A percentile compares a stretch with the other conserved stretches of the same genome.
Evolutionary conservation across 2,797 vertebrate genomes (phyloP).

Genomic region (Anableps anableps): DNA sequence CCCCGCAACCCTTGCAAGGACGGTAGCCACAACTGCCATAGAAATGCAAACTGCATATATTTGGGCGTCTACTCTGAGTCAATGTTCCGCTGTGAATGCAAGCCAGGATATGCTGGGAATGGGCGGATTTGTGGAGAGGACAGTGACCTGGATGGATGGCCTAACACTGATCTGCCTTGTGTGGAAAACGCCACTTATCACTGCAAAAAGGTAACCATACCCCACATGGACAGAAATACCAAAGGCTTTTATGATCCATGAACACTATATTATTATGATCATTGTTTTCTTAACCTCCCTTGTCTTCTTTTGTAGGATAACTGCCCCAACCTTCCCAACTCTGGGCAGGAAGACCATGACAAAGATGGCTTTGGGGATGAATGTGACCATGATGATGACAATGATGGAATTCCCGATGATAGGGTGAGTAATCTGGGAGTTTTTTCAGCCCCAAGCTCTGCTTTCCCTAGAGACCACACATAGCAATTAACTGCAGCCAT

Average conservation of each 20-base stretch:
- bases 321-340: constrained; percentile 97
- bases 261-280: constrained; percentile 43
- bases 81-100: constrained; percentile 98
- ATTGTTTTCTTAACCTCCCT: constrained; percentile 53
- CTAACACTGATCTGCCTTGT: constrained; percentile 90
- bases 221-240: constrained; percentile 35
- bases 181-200: constrained; percentile 99
- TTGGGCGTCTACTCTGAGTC: constrained; percentile 93
- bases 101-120: constrained; percentile 97
- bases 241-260: constrained; percentile 42
- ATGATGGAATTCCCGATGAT: constrained; percentile 94
- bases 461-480: constrained; percentile 62
- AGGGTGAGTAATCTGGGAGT: constrained; percentile 84
- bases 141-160: constrained; percentile 96
- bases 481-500: constrained; percentile 67
- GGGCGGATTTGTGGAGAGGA: constrained; percentile 97
- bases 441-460: constrained; percentile 46
- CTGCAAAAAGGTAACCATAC: constrained; percentile 92
- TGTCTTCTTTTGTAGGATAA: constrained; percentile 88
- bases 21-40: constrained; percentile 94
- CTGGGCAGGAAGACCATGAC: constrained; percentile 99
- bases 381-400: constrained; percentile 96
- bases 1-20: constrained; percentile 95
- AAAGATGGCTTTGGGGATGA: constrained; percentile 97
- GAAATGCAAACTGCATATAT: constrained; percentile 97